Evolutionary conservation across 2,113 vertebrate species (phyloP).

Genomic region (Podarcis raffonei): DNA sequence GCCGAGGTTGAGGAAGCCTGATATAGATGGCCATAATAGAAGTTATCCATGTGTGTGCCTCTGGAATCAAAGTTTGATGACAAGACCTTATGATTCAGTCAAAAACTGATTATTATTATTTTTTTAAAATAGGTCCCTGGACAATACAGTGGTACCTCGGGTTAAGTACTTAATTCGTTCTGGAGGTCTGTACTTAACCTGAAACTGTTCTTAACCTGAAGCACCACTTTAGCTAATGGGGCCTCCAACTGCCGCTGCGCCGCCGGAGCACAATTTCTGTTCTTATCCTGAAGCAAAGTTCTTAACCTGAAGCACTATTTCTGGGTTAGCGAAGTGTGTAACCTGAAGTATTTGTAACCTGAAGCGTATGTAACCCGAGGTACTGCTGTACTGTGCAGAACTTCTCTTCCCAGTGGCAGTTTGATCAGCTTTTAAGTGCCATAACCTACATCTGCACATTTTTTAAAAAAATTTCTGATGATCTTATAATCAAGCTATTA

Average conservation of each 20-base stretch:
- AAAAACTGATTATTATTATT: neutral
- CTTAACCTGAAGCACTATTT: too few relatives aligned
- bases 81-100: neutral
- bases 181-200: too few relatives aligned
- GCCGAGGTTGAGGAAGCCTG: too few relatives aligned
- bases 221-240: too few relatives aligned
- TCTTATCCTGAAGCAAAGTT: too few relatives aligned
- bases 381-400: neutral
- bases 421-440: neutral
- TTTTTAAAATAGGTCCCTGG: neutral
- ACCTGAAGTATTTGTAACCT: too few relatives aligned
- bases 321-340: too few relatives aligned
- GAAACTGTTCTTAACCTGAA: too few relatives aligned
- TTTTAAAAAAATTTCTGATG: conserved; percentile 37
- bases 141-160: neutral
- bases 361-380: too few relatives aligned
- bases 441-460: neutral
- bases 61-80: neutral
- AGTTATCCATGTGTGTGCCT: neutral
- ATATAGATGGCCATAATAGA: neutral
- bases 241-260: too few relatives aligned
- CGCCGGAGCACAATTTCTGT: too few relatives aligned
- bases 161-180: too few relatives aligned
- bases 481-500: conserved; percentile 49
- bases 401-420: neutral